Conservation (phyloP, 1,140 invertebrate species). For the Brachionus koreanus region DNA sequence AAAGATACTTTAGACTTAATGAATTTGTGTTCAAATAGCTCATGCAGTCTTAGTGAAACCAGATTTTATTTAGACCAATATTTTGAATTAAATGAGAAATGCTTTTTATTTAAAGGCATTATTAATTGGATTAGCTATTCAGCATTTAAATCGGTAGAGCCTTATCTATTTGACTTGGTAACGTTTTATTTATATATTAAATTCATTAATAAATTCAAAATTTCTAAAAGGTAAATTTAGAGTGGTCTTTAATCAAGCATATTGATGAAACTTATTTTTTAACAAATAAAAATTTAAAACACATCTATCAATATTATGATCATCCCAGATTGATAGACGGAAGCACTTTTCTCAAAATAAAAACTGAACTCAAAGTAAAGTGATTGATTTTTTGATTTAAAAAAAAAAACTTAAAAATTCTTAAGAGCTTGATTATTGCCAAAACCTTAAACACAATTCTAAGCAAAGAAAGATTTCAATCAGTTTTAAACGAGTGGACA, state of each 20-base stretch:
- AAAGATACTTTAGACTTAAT: background rate
- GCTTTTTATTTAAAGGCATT: conserved; percentile 6
- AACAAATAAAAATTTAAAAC: conserved; percentile 35
- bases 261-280: conserved; percentile 40
- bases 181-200: background rate
- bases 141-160: background rate
- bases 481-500: conserved; percentile 4
- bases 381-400: background rate
- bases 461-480: conserved; percentile 14
- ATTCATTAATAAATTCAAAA: background rate
- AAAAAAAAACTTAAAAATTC: background rate
- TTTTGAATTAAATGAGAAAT: conserved; percentile 14
- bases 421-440: background rate
- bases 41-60: background rate
- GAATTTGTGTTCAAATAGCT: background rate
- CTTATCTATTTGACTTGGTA: conserved; percentile 31
- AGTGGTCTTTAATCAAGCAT: conserved; percentile 38
- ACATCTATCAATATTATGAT: conserved; percentile 32
- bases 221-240: background rate
- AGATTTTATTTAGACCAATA: background rate
- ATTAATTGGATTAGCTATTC: conserved; percentile 28
- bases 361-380: background rate
- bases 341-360: background rate
- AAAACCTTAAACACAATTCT: background rate
- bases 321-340: conserved; percentile 20